These are phyloP conservation scores for Cyphomyrmex costatus DNA, from an alignment of 1,140 invertebrate species.

Conservation along the genomic window DNA sequence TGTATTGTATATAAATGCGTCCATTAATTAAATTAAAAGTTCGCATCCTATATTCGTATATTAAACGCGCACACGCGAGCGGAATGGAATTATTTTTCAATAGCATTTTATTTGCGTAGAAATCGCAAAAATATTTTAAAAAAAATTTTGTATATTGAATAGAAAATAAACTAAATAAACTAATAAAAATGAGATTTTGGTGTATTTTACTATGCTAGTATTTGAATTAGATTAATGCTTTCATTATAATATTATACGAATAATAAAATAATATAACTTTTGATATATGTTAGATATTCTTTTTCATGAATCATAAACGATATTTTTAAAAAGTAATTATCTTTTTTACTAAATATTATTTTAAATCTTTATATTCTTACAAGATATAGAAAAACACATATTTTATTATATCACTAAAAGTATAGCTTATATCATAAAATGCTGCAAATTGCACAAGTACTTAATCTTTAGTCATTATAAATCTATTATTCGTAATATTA, in stretches of 20 bases:
- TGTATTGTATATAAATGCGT: neutral
- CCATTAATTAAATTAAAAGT: constrained; percentile 34
- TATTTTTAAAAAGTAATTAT: neutral
- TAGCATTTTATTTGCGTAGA: neutral
- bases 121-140: neutral
- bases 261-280: neutral
- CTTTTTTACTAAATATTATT: neutral
- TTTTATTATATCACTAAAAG: neutral
- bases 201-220: neutral
- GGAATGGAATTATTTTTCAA: constrained; percentile 19
- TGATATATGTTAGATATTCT: neutral
- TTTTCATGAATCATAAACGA: neutral
- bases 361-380: neutral
- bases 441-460: neutral
- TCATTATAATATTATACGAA: neutral
- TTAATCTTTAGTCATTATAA: neutral
- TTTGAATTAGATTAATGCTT: neutral
- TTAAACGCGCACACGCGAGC: neutral
- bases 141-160: neutral
- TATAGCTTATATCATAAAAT: neutral
- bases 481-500: neutral
- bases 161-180: neutral
- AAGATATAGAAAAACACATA: neutral
- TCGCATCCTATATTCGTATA: neutral
- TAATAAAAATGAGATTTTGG: neutral